Conservation (phyloP, 1,140 invertebrate genomes). For the Diorhabda sublineata region DNA sequence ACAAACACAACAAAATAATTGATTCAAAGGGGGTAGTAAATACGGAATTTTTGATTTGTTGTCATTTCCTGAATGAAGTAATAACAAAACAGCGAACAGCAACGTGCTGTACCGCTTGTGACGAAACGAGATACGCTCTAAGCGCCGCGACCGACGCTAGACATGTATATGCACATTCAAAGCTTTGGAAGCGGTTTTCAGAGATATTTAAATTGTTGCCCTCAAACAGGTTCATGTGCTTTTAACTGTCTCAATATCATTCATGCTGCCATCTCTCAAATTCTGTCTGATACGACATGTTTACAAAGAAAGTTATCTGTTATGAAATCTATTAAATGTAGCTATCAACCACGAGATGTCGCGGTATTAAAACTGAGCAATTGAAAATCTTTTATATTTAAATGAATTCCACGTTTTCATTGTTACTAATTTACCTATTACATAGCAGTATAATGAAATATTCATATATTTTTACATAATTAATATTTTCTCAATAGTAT, state of each 20-base stretch:
- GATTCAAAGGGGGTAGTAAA: not conserved
- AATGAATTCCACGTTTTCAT: too few species aligned
- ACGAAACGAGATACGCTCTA: constrained; percentile 20
- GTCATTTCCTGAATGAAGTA: constrained; percentile 5
- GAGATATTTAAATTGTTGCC: constrained; percentile 24
- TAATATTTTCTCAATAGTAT: too few species aligned
- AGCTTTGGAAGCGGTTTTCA: constrained; percentile 22
- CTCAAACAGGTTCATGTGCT: constrained; percentile 25
- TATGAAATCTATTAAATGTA: too few species aligned
- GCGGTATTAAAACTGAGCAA: too few species aligned
- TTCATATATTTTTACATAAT: too few species aligned
- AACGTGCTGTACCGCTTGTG: constrained; percentile 8
- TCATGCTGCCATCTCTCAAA: too few species aligned
- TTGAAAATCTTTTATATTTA: too few species aligned
- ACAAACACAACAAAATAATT: not conserved
- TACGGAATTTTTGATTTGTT: constrained; percentile 1
- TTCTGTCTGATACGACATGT: too few species aligned
- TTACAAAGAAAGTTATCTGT: too few species aligned
- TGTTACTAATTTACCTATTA: too few species aligned
- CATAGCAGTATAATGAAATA: too few species aligned
- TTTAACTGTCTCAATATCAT: not conserved
- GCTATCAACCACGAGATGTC: too few species aligned
- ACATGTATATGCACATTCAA: constrained; percentile 20
- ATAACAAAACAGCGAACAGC: not conserved
- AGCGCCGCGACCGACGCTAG: constrained; percentile 18